Evolutionary conservation across 2,888 invertebrate species (phyloP).

Genomic region (Dyspetes luteomarginatus): DNA sequence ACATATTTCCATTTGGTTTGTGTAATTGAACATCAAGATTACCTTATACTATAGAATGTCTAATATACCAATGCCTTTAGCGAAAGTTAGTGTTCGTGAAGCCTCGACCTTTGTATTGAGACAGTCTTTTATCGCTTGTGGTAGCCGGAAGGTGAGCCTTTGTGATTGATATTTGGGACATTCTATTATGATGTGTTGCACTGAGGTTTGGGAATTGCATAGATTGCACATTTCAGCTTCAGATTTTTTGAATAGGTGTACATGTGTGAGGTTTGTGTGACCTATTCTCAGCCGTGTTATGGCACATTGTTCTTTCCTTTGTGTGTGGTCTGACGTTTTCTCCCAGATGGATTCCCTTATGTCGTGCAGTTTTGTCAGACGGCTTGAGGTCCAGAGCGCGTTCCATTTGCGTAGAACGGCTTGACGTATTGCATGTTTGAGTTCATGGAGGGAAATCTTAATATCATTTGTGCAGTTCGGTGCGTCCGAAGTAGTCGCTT

Average conservation of each 20-base stretch:
- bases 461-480: neutral
- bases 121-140: neutral
- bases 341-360: too few relatives aligned
- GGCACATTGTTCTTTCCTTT: neutral
- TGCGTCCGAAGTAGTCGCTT: neutral
- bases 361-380: neutral
- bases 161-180: constrained; percentile 6
- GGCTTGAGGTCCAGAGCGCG: neutral
- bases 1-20: neutral
- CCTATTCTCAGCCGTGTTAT: constrained; percentile 6
- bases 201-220: neutral
- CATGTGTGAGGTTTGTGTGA: constrained; percentile 7
- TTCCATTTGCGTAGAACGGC: neutral
- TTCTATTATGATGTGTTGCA: constrained; percentile 9
- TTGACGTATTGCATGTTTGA: neutral
- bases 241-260: neutral
- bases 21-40: neutral
- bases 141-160: neutral
- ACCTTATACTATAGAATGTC: too few relatives aligned
- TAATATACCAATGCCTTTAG: too few relatives aligned
- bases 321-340: neutral
- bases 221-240: neutral
- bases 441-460: neutral
- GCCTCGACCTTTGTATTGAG: neutral
- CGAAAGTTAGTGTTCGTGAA: too few relatives aligned